These are phyloP conservation scores for Theristicus caerulescens DNA, from an alignment of 2,113 vertebrate genomes.

Conservation along the genomic window DNA sequence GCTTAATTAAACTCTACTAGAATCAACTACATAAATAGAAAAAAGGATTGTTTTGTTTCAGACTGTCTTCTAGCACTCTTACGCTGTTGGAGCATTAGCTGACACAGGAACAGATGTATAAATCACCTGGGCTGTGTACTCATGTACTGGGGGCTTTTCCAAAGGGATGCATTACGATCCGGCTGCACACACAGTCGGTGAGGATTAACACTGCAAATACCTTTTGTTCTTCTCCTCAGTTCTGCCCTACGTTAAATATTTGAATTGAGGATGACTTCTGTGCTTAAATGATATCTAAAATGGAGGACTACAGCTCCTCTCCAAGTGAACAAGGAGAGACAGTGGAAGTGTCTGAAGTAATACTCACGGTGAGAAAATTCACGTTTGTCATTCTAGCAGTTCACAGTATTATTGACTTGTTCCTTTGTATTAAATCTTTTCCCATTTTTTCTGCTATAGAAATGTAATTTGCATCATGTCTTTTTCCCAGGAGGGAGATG, in stretches of 20 bases:
- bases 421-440: background rate
- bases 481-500: background rate
- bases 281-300: background rate
- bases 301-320: background rate
- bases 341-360: background rate
- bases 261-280: background rate
- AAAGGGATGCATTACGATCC: background rate
- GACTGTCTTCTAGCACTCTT: background rate
- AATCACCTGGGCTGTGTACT: background rate
- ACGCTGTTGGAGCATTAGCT: background rate
- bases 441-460: background rate
- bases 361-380: background rate
- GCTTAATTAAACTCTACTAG: background rate
- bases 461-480: background rate
- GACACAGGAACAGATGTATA: background rate
- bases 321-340: background rate
- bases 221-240: background rate
- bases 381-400: background rate
- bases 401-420: background rate
- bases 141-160: background rate
- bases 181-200: background rate
- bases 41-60: background rate
- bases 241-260: background rate
- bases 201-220: background rate
- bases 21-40: background rate